These are phyloP conservation scores for Drosophila nigritarsus DNA, from an alignment of 2,888 invertebrate species.

Conservation along the genomic window DNA sequence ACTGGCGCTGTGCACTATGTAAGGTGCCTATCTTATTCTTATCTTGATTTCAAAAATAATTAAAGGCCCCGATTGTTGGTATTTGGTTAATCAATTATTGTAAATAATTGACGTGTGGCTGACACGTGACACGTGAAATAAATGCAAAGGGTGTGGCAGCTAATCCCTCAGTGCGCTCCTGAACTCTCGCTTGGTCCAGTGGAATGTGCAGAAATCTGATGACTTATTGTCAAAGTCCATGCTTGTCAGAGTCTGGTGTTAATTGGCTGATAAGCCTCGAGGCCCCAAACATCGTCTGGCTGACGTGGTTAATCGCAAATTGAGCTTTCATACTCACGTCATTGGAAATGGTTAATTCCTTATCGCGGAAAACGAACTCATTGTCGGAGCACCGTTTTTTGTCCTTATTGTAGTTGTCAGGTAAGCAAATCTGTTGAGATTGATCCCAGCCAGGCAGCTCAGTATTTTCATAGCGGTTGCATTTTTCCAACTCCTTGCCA, in stretches of 20 bases:
- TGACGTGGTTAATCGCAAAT: conserved; percentile 52
- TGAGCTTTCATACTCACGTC: conserved; percentile 86
- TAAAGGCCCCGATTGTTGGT: conserved; percentile 55
- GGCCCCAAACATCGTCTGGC: conserved; percentile 44
- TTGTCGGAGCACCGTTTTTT: conserved; percentile 85
- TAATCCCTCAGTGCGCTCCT: not conserved
- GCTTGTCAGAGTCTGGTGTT: conserved; percentile 43
- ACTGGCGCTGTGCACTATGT: not conserved
- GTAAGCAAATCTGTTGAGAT: conserved; percentile 81
- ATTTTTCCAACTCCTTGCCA: conserved; percentile 84
- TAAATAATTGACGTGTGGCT: not conserved
- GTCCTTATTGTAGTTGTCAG: conserved; percentile 83
- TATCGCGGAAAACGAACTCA: conserved; percentile 87
- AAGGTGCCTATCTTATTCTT: conserved; percentile 21
- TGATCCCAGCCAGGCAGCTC: conserved; percentile 50
- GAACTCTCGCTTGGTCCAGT: conserved; percentile 30
- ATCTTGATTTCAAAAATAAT: conserved; percentile 9
- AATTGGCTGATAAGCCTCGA: conserved; percentile 60
- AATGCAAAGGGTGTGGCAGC: not conserved
- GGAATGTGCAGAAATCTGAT: conserved; percentile 56
- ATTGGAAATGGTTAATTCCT: conserved; percentile 87
- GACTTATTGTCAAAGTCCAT: conserved; percentile 76
- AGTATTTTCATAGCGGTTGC: conserved; percentile 83
- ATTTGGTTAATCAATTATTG: conserved; percentile 13
- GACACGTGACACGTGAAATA: not conserved